Conservation (phyloP, 2,797 vertebrate species). For the Enteromius paludinosus region DNA sequence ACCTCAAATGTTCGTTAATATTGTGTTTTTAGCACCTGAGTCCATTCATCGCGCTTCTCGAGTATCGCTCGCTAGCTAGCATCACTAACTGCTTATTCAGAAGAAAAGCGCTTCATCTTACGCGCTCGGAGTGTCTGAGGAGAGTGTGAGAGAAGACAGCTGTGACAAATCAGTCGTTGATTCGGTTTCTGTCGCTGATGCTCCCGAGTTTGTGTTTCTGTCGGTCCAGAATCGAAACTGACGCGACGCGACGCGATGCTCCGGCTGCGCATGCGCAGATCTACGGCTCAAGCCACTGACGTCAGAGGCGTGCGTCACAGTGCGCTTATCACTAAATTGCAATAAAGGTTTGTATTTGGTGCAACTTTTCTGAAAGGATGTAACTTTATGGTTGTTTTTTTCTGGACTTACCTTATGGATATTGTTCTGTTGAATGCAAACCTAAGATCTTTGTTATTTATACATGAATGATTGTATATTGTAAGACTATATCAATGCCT, state of each 20-base stretch:
- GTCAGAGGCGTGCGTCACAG: not conserved
- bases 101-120: not conserved
- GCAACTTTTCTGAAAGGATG: too few relatives aligned
- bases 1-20: not conserved
- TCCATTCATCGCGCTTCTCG: conserved; percentile 12
- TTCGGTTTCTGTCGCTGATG: not conserved
- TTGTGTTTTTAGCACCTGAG: not conserved
- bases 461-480: too few relatives aligned
- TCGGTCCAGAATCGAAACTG: conserved; percentile 12
- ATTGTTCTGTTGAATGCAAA: too few relatives aligned
- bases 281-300: not conserved
- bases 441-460: too few relatives aligned
- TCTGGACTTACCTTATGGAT: too few relatives aligned
- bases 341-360: too few relatives aligned
- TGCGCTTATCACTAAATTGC: not conserved
- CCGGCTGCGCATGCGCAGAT: conserved; percentile 6
- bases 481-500: too few relatives aligned
- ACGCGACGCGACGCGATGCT: not conserved
- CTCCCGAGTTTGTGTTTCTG: not conserved
- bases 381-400: too few relatives aligned
- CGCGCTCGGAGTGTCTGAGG: not conserved
- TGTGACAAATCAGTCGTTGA: too few relatives aligned
- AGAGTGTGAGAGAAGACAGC: not conserved
- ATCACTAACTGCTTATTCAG: not conserved
- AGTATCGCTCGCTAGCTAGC: not conserved